A percentile compares a stretch with the other conserved stretches of the same genome.
Evolutionary conservation across 2,888 invertebrate species (phyloP).

Genomic region (Digitonthophagus gazella): DNA sequence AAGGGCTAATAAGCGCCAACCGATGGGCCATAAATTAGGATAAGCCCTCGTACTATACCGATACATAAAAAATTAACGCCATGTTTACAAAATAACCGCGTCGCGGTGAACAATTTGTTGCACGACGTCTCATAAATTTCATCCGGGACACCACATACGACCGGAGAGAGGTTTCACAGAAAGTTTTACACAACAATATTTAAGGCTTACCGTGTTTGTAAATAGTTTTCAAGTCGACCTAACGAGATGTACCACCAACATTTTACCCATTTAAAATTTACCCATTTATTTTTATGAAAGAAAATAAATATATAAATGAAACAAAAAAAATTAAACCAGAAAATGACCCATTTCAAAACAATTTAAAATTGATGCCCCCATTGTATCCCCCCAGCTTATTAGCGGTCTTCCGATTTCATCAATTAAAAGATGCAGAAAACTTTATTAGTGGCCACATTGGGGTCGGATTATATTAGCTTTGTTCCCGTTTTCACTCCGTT

Average conservation of each 20-base stretch:
- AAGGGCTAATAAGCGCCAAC: constrained; percentile 6
- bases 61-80: constrained; percentile 13
- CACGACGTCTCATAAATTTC: constrained; percentile 4
- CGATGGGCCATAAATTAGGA: constrained; percentile 13
- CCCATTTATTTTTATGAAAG: neutral
- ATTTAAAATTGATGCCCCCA: neutral
- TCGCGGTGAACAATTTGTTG: constrained; percentile 12
- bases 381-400: constrained; percentile 1
- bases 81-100: constrained; percentile 12
- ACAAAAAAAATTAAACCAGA: neutral
- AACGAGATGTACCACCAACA: neutral
- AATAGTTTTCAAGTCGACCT: constrained; percentile 7
- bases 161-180: constrained; percentile 2
- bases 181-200: constrained; percentile 13
- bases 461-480: neutral
- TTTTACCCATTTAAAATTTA: neutral
- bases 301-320: neutral
- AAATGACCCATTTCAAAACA: neutral
- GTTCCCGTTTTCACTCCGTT: neutral
- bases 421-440: constrained; percentile 18
- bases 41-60: constrained; percentile 2
- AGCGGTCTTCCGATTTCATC: constrained; percentile 14
- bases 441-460: constrained; percentile 10
- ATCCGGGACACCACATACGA: neutral
- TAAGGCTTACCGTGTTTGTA: constrained; percentile 8